A percentile compares a stretch with the other conserved stretches of the same genome.
These are phyloP conservation scores for Drosophila bifasciata DNA, from an alignment of 1,140 invertebrate genomes.

Conservation along the genomic window DNA sequence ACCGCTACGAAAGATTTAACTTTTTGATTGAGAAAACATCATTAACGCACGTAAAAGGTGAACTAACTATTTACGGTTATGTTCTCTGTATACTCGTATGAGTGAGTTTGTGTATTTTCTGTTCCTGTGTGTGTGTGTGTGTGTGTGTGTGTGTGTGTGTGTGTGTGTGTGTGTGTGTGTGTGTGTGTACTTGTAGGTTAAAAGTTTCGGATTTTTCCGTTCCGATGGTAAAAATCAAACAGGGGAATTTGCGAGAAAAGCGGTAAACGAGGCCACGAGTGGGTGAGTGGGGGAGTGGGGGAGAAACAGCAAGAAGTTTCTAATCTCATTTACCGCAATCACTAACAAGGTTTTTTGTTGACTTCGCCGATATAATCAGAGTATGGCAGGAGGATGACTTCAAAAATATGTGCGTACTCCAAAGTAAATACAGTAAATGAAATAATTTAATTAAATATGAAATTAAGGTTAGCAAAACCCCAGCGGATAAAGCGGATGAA, in stretches of 20 bases:
- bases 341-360: constrained; percentile 82
- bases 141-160: constrained; percentile 6
- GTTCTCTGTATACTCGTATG: constrained; percentile 16
- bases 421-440: constrained; percentile 78
- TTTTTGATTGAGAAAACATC: constrained; percentile 83
- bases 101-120: background rate
- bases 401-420: constrained; percentile 46
- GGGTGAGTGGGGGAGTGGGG: constrained; percentile 40
- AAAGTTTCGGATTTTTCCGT: constrained; percentile 77
- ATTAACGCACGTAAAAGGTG: constrained; percentile 80
- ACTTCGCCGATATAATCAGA: constrained; percentile 28
- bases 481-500: constrained; percentile 35
- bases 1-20: constrained; percentile 76
- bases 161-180: constrained; percentile 10
- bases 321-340: constrained; percentile 82
- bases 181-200: constrained; percentile 57
- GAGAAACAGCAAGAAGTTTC: constrained; percentile 61
- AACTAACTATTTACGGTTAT: constrained; percentile 71
- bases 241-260: constrained; percentile 63
- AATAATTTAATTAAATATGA: constrained; percentile 80
- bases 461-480: constrained; percentile 54
- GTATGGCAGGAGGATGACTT: background rate
- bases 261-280: constrained; percentile 22
- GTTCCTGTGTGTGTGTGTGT: too few relatives aligned
- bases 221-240: constrained; percentile 78